Evolutionary conservation across 2,797 vertebrate genomes (phyloP).

Genomic region (Centropyge bicolor): DNA sequence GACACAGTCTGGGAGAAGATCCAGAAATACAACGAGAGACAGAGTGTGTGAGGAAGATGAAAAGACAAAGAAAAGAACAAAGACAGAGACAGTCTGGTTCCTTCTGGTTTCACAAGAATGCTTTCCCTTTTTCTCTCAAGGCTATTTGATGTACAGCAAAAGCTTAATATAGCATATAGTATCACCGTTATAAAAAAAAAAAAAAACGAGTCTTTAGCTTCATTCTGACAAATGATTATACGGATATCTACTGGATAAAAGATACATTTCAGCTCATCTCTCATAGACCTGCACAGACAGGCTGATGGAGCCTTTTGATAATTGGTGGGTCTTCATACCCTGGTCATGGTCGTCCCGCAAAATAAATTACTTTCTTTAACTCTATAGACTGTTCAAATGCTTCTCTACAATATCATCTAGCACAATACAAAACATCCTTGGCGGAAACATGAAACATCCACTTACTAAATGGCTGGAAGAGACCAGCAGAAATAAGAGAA

Average conservation of each 20-base stretch:
- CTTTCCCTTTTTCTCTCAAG: conserved; percentile 8
- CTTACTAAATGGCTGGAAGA: conserved; percentile 17
- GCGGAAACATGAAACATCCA: conserved; percentile 40
- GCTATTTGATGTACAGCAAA: conserved; percentile 19
- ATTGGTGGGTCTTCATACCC: background rate
- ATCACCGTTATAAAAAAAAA: background rate
- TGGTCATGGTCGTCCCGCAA: background rate
- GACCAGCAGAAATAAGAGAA: conserved; percentile 21
- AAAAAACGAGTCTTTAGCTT: background rate
- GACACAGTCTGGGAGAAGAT: conserved; percentile 42
- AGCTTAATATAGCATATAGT: conserved; percentile 12
- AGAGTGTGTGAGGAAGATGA: conserved; percentile 4
- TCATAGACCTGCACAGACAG: background rate
- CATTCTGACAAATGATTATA: conserved; percentile 7
- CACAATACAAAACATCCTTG: conserved; percentile 21
- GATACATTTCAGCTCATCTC: conserved; percentile 5
- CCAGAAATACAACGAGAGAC: conserved; percentile 37
- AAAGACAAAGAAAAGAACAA: conserved; percentile 34
- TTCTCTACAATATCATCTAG: background rate
- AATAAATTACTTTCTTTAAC: conserved; percentile 26
- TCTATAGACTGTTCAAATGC: conserved; percentile 9
- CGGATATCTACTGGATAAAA: conserved; percentile 13
- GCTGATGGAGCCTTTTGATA: conserved; percentile 9
- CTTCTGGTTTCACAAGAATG: conserved; percentile 8
- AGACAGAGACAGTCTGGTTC: conserved; percentile 2